Base-by-base conservation (phyloP, 2,113 vertebrate genomes). In the Glaucidium brasilianum region DNA sequence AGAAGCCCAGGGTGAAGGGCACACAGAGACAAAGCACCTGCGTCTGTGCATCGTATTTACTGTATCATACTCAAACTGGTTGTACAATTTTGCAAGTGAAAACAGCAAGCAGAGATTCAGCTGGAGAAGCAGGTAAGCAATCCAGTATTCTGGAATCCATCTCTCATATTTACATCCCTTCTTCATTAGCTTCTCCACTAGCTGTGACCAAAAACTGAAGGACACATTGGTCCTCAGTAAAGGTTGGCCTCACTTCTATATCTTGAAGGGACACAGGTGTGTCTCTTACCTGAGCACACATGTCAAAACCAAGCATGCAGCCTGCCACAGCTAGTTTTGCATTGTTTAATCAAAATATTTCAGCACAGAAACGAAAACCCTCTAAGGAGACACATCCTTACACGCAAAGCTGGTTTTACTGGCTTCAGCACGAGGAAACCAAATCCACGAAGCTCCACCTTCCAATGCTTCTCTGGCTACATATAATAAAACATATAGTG, bases 291-390 rank as follows among this genome's bases (percentile, higher is more conserved):
- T 85, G 50, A 90, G 63, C 55, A 90, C 69, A 58, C 39, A 50
- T 16, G 75, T 60, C 86, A 78, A 47, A 82, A 50, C 60, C 62
- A 49, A 72, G 68, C 56, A 15, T 3, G 29, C 37, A 88, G 59
- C 92, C 87, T 84, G 72, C 45, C 78, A 88, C 68, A 62, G 95
- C 78, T 85, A 30, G 87, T 59, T 95, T 60, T 59, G 78, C 75
- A 53, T 68, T 78, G 77, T 90, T 94, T 75, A 77, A 90, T 92
- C 88, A 84, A 92, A 97, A 29, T 64, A 91, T 58, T 95, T 80
- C 81, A 72, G 82, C 63, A 80, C 5, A 12, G 76, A 88, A 95
- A 86, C 49, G 19, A 85, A 85, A 81, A 90, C 53, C 63, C 77
- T 80, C 59, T 59, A 41, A 62, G 73, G 43, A 91, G 67, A 39